Evolutionary conservation across 2,797 vertebrate genomes (phyloP).

Genomic region (Danionella dracula): DNA sequence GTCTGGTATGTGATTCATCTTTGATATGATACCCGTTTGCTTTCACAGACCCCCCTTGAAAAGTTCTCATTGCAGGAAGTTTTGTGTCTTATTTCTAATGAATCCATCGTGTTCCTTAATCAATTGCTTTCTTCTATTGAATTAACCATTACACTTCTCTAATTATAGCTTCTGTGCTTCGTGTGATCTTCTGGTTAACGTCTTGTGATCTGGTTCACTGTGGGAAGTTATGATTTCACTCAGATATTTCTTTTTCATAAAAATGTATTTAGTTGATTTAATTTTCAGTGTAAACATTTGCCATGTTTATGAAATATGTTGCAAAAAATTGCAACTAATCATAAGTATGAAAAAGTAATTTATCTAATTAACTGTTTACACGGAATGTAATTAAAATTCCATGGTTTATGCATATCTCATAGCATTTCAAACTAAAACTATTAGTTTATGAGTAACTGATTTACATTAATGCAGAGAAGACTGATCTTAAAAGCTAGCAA

Average conservation of each 20-base stretch:
- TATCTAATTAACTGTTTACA: too few species aligned
- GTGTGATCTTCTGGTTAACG: background rate
- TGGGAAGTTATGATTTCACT: too few species aligned
- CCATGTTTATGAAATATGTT: background rate
- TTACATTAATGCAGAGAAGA: too few species aligned
- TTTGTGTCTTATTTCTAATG: slow-evolving; percentile 32
- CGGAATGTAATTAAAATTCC: too few species aligned
- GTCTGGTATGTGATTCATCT: slow-evolving; percentile 68
- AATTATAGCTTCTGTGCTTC: slow-evolving; percentile 23
- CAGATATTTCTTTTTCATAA: too few species aligned
- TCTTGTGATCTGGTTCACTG: background rate
- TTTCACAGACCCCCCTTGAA: slow-evolving; percentile 30
- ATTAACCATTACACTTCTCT: slow-evolving; percentile 32
- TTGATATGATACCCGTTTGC: slow-evolving; percentile 34
- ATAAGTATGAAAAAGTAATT: too few species aligned
- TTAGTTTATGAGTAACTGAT: too few species aligned
- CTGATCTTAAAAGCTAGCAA: too few species aligned
- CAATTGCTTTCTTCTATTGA: slow-evolving; percentile 22
- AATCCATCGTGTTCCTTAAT: slow-evolving; percentile 28
- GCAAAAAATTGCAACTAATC: too few species aligned
- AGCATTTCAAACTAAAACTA: too few species aligned
- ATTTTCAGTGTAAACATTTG: background rate
- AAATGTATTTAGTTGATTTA: background rate
- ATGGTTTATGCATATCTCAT: too few species aligned
- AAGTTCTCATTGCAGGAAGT: slow-evolving; percentile 25